Evolutionary conservation across 2,888 invertebrate species (phyloP).

Genomic region (Artemia sp.): DNA sequence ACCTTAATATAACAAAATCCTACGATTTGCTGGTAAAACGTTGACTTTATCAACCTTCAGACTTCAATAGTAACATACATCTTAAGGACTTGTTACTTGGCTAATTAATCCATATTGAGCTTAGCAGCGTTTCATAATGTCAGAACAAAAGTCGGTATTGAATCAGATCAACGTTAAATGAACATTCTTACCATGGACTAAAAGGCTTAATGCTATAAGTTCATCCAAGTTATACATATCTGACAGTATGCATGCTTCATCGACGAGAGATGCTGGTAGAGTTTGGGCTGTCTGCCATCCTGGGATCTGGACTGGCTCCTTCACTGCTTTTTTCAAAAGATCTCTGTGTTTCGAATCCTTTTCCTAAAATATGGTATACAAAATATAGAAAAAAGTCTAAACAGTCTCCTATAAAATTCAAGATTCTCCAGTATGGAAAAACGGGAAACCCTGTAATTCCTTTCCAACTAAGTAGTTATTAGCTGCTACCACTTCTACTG

Average conservation of each 20-base stretch:
- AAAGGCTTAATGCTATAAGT: constrained; percentile 65
- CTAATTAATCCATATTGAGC: too few species aligned
- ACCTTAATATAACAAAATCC: too few species aligned
- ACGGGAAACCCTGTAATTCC: too few species aligned
- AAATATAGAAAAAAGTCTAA: constrained; percentile 19
- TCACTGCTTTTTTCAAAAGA: constrained; percentile 58
- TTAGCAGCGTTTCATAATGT: too few species aligned
- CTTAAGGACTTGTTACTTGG: too few species aligned
- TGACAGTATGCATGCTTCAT: constrained; percentile 81
- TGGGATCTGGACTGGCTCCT: constrained; percentile 45
- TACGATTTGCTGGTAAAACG: too few species aligned
- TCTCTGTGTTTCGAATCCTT: constrained; percentile 57
- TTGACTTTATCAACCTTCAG: too few species aligned
- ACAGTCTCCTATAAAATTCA: constrained; percentile 18
- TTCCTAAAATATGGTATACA: constrained; percentile 28
- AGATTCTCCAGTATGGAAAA: background rate
- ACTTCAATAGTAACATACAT: too few species aligned
- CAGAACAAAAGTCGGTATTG: too few species aligned
- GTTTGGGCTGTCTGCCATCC: constrained; percentile 30
- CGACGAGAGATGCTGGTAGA: constrained; percentile 65
- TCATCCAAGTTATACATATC: constrained; percentile 91
- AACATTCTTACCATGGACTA: constrained; percentile 48
- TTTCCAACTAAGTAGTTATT: too few species aligned
- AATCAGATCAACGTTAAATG: background rate
- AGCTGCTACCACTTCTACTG: too few species aligned